phyloP scores from a whole-genome alignment of 2,888 invertebrate genomes.

The Autographa pulchrina region DNA sequence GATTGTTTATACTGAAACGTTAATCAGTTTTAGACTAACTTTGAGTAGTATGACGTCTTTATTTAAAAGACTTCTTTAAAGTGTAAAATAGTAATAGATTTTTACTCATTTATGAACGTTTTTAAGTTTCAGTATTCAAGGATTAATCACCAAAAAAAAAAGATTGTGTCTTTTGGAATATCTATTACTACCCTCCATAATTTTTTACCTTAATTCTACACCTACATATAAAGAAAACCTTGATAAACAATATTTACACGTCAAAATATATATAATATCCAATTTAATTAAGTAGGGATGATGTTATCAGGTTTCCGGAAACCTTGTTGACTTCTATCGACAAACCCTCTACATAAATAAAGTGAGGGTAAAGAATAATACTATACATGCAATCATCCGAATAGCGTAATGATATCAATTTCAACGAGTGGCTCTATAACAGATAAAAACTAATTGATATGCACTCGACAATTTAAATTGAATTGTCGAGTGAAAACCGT shows the following conservation, averaged over 20 bases:
- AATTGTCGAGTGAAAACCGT: neutral
- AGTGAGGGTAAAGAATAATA: neutral
- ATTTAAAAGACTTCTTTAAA: too few relatives aligned
- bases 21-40: too few relatives aligned
- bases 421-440: slow-evolving; percentile 15
- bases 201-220: too few relatives aligned
- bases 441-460: neutral
- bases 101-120: too few relatives aligned
- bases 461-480: neutral
- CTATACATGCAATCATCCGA: neutral
- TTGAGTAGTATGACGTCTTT: too few relatives aligned
- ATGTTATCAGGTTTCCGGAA: neutral
- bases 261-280: neutral
- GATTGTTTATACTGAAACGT: too few relatives aligned
- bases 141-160: too few relatives aligned
- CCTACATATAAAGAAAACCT: too few relatives aligned
- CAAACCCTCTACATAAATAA: neutral
- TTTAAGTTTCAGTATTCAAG: too few relatives aligned
- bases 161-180: too few relatives aligned
- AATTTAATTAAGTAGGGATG: slow-evolving; percentile 1
- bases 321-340: slow-evolving; percentile 2
- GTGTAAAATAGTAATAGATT: too few relatives aligned
- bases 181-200: too few relatives aligned
- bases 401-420: slow-evolving; percentile 17
- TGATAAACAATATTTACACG: neutral